These are phyloP conservation scores for Mionectes macconnelli DNA, from an alignment of 2,113 vertebrate genomes.

Conservation along the genomic window DNA sequence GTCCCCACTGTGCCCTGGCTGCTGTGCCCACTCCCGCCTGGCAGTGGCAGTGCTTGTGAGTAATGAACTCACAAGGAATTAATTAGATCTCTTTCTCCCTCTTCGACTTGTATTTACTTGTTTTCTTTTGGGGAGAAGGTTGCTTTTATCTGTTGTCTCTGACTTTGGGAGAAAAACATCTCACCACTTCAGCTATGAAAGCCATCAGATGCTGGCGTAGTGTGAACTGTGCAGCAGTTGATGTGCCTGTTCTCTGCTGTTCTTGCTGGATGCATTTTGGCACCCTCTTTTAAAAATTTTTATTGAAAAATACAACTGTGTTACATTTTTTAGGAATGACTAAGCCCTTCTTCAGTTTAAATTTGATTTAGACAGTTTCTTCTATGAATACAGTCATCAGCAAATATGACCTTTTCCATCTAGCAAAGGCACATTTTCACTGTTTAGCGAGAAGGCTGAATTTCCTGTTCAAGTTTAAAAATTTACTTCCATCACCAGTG, in stretches of 20 bases:
- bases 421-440: neutral
- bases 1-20: rapidly evolving
- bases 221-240: neutral
- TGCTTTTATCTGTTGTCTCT: neutral
- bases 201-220: neutral
- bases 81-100: neutral
- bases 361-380: neutral
- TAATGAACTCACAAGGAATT: neutral
- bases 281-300: neutral
- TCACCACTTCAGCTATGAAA: rapidly evolving
- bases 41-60: neutral
- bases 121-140: neutral
- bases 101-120: neutral
- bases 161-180: neutral
- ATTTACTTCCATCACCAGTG: neutral
- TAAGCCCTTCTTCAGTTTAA: neutral
- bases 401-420: neutral
- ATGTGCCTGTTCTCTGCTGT: neutral
- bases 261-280: neutral
- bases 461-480: neutral
- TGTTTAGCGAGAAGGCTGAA: neutral
- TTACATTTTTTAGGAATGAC: neutral
- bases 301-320: neutral
- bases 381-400: neutral
- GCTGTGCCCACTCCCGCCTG: rapidly evolving